Evolutionary conservation across 1,140 invertebrate species (phyloP), one percentile per base, ranked within the genome.

Genomic region (Lepeophtheirus salmonis): DNA sequence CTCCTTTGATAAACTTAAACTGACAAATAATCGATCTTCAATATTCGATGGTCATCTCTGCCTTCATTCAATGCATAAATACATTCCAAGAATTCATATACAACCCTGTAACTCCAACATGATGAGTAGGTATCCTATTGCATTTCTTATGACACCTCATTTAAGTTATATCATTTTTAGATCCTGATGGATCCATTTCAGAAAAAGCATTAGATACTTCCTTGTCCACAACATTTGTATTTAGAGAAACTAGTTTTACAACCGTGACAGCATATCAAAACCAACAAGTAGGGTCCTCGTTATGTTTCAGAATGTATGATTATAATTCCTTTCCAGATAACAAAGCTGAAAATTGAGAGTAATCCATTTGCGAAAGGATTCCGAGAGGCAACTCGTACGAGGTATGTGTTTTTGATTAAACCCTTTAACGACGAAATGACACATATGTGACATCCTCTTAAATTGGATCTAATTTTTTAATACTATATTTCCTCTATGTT

Each of bases 301-400:
- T n/a, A n/a, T n/a, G n/a, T n/a, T n/a, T n/a, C n/a, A n/a, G n/a
- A n/a, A n/a, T n/a, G n/a, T 18, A 49, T 50, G 13, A 55, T 21
- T 13, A 26, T 25, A 51, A 23, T 55, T 30, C 17, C 50, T 25
- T 62, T 26, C 12, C 17, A 23, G 52, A 92, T 92, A 67, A 91
- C 88, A 63, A 92, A 91, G 74, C 73, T 92, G 70, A 92, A 92
- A 77, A 91, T 92, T 70, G 87, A 91, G 77, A 89, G 86, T 72
- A 92, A 92, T 78, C 89, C 89, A 62, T 92, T 92, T 70, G 89
- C 89, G 50, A 92, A 92, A 74, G 89, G 89, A 61, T 92, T 92
- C 70, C 78, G 88, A 55, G 89, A 92, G 74, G 92, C 89, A 49
- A 92, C 89, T 52, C 79, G 89, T 2, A 54, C 52, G n/a, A 2